Percentiles rank a stretch among this genome's conserved stretches.
phyloP scores from a whole-genome alignment of 2,797 vertebrate species.

The Labeo calbasu region DNA sequence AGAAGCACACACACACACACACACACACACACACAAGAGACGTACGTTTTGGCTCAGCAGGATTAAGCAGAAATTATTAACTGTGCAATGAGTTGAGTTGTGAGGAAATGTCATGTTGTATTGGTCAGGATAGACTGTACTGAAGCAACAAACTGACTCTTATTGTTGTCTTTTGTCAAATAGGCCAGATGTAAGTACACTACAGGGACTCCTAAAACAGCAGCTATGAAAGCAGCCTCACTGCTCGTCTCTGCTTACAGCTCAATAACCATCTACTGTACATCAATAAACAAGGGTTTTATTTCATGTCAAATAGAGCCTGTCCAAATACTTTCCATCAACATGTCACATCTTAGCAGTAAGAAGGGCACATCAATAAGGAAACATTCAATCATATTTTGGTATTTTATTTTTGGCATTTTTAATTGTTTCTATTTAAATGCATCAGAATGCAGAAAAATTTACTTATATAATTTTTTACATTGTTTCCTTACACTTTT shows the following conservation, averaged over 20 bases:
- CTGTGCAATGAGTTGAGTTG: slow-evolving; percentile 27
- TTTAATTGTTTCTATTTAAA: not conserved
- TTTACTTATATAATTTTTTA: not conserved
- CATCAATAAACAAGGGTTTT: not conserved
- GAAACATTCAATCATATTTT: not conserved
- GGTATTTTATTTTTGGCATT: not conserved
- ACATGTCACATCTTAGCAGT: not conserved
- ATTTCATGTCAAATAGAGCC: not conserved
- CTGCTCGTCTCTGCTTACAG: slow-evolving; percentile 21
- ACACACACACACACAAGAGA: slow-evolving; percentile 27
- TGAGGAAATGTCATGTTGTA: slow-evolving; percentile 39
- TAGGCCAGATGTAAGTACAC: slow-evolving; percentile 36
- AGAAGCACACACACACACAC: slow-evolving; percentile 53
- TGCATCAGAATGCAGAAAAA: not conserved
- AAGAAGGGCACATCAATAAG: not conserved
- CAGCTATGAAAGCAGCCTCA: slow-evolving; percentile 44
- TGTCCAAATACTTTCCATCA: not conserved
- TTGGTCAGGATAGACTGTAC: slow-evolving; percentile 50
- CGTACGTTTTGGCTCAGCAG: slow-evolving; percentile 13
- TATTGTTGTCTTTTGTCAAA: slow-evolving; percentile 50
- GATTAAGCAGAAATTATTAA: slow-evolving; percentile 33
- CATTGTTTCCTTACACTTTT: not conserved
- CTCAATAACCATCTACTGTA: slow-evolving; percentile 8
- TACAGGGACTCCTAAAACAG: slow-evolving; percentile 55
- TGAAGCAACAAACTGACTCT: slow-evolving; percentile 47